Percentiles rank a stretch among this genome's conserved stretches.
Evolutionary conservation across 2,113 vertebrate species (phyloP).

Genomic region (Origma solitaria): DNA sequence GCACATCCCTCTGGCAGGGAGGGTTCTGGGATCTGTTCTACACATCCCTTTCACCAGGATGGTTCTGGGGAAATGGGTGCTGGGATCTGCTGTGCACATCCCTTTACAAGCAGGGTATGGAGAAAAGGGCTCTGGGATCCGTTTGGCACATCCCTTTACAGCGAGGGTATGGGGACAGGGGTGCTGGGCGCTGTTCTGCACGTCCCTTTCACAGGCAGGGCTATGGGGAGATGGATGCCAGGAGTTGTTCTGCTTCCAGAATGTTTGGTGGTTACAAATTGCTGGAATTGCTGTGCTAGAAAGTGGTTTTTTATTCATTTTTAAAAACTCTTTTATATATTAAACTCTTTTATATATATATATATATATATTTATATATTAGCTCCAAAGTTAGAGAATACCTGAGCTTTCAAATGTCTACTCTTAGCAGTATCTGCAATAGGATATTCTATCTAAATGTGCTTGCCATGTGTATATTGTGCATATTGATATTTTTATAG

Average conservation of each 20-base stretch:
- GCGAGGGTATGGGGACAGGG: background rate
- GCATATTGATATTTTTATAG: background rate
- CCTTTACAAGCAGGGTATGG: too few relatives aligned
- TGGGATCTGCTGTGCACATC: too few relatives aligned
- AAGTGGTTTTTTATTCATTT: background rate
- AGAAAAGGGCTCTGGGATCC: too few relatives aligned
- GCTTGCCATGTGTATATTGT: background rate
- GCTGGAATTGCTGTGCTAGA: background rate
- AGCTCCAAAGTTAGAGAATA: background rate
- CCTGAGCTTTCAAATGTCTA: background rate
- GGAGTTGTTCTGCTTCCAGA: background rate
- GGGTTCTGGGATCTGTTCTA: too few relatives aligned
- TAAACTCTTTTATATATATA: background rate
- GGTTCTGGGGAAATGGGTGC: too few relatives aligned
- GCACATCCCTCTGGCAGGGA: too few relatives aligned
- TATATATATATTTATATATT: background rate
- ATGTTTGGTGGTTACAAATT: background rate
- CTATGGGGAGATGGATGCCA: accelerated
- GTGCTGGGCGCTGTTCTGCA: accelerated
- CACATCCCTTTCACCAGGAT: too few relatives aligned
- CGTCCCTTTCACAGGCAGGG: accelerated
- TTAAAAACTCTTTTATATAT: background rate
- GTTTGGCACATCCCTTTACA: too few relatives aligned
- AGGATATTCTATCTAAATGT: background rate
- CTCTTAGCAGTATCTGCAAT: background rate